Evolutionary conservation across 1,140 invertebrate species (phyloP).

Genomic region (Augochlora pura): DNA sequence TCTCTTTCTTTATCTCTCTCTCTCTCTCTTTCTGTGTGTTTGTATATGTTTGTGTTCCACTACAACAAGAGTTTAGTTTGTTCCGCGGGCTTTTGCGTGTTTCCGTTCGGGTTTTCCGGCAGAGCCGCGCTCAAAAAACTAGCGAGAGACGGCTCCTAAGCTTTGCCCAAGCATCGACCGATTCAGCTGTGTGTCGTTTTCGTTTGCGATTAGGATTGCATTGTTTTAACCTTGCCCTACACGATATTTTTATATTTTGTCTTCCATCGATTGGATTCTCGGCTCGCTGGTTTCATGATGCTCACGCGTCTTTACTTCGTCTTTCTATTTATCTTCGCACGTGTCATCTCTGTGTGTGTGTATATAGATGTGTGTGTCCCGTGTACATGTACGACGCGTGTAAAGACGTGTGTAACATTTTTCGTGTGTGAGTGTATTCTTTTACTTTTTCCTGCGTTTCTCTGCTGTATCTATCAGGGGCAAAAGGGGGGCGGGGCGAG

Average conservation of each 20-base stretch:
- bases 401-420: constrained; percentile 14
- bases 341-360: constrained; percentile 9
- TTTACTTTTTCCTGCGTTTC: constrained; percentile 8
- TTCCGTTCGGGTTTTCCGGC: neutral
- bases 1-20: no score
- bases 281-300: neutral
- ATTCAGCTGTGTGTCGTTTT: constrained; percentile 12
- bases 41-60: neutral
- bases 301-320: neutral
- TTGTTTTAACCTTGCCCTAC: neutral
- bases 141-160: constrained; percentile 27
- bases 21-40: no score
- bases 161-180: constrained; percentile 24
- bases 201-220: no score
- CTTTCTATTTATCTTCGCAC: neutral
- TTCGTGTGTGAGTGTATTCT: neutral
- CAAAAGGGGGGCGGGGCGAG: constrained; percentile 60
- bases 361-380: constrained; percentile 1
- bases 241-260: neutral
- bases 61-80: constrained; percentile 36
- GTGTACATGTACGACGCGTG: constrained; percentile 25
- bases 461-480: constrained; percentile 32
- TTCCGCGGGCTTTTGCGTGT: neutral
- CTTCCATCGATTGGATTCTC: neutral
- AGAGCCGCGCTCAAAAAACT: constrained; percentile 35